A percentile compares a stretch with the other conserved stretches of the same genome.
Conservation (phyloP, 2,888 invertebrate genomes). For the Bellardia bayeri region DNA sequence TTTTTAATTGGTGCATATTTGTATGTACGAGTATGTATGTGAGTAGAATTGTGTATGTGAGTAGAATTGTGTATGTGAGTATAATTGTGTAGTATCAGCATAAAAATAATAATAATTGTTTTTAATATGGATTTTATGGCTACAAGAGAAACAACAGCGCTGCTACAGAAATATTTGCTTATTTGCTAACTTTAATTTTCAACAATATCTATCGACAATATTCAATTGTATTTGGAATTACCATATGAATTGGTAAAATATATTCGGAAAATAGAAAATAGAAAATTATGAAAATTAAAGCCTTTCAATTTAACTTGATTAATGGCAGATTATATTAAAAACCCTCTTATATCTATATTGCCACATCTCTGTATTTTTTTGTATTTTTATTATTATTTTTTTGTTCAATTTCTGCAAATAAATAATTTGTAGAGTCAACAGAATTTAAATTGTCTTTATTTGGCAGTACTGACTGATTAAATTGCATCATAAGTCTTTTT, state of each 20-base stretch:
- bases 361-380: constrained; percentile 13
- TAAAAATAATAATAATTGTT: constrained; percentile 69
- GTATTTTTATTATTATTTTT: too few relatives aligned
- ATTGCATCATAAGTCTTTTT: constrained; percentile 50
- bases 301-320: too few relatives aligned
- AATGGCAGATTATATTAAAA: background rate
- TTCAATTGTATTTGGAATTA: constrained; percentile 19
- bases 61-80: constrained; percentile 5
- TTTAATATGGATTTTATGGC: constrained; percentile 68
- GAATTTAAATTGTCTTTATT: constrained; percentile 55
- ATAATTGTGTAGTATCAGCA: constrained; percentile 63
- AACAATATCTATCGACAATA: constrained; percentile 32
- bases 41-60: constrained; percentile 25
- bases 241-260: background rate
- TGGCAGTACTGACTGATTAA: constrained; percentile 52
- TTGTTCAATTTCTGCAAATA: background rate
- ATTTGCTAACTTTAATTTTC: constrained; percentile 56
- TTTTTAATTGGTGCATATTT: constrained; percentile 51
- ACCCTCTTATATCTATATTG: background rate
- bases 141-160: constrained; percentile 2
- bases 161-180: constrained; percentile 42
- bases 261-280: too few relatives aligned
- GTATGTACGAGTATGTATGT: constrained; percentile 7
- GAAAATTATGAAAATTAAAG: too few relatives aligned
- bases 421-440: constrained; percentile 56